A percentile compares a stretch with the other conserved stretches of the same genome.
phyloP scores from a whole-genome alignment of 2,113 vertebrate genomes.

The Psettodes erumei region DNA sequence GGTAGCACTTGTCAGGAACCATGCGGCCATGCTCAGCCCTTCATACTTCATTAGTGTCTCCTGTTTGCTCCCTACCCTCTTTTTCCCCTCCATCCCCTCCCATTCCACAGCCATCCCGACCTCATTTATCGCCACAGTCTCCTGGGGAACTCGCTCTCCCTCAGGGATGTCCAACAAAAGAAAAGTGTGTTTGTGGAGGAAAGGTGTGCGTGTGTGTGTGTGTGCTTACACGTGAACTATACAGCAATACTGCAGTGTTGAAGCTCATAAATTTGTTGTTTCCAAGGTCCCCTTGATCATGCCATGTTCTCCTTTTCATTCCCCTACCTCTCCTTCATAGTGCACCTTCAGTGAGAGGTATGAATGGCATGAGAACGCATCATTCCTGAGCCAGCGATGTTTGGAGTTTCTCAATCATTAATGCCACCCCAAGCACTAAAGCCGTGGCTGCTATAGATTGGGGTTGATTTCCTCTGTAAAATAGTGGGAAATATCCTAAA shows the following conservation, averaged over 20 bases:
- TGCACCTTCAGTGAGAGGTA: background rate
- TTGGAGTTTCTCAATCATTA: background rate
- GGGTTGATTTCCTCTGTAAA: background rate
- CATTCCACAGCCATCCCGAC: constrained; percentile 46
- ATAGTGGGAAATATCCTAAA: background rate
- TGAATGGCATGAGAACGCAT: background rate
- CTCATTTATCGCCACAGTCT: constrained; percentile 62
- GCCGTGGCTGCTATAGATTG: background rate
- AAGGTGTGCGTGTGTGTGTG: constrained; percentile 2
- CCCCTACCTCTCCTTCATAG: background rate
- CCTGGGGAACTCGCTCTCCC: constrained; percentile 51
- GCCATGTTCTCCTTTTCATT: background rate
- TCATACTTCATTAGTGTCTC: constrained; percentile 79
- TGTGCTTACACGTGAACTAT: background rate
- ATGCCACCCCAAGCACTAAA: background rate
- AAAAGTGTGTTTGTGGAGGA: constrained; percentile 40
- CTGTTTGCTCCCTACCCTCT: constrained; percentile 53
- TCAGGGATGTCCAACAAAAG: constrained; percentile 44
- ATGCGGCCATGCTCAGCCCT: constrained; percentile 72
- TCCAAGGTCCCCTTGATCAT: background rate
- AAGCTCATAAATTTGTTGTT: background rate
- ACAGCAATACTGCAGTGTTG: background rate
- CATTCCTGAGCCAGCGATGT: background rate
- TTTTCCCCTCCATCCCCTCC: constrained; percentile 19
- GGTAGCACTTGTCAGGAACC: constrained; percentile 70